phyloP scores from a whole-genome alignment of 2,888 invertebrate species.

The Pollenia amentaria region DNA sequence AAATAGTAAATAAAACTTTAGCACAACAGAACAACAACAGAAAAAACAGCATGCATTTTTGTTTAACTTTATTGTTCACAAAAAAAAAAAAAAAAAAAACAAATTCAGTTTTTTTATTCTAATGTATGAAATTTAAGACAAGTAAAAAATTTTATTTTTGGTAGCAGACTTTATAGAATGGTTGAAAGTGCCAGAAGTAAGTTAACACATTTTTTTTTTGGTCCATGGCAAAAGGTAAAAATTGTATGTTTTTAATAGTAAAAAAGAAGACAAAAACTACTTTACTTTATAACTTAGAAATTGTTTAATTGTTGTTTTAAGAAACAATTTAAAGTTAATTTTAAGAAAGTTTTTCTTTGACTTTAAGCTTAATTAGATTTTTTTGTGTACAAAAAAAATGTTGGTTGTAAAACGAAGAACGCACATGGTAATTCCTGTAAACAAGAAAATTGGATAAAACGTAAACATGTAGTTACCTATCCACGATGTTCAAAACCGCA shows the following conservation, averaged over 20 bases:
- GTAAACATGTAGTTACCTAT: too few relatives aligned
- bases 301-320: conserved; percentile 29
- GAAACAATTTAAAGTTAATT: conserved; percentile 4
- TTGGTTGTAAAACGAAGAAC: too few relatives aligned
- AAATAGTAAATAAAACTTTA: conserved; percentile 37
- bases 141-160: conserved; percentile 34
- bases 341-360: not conserved
- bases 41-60: conserved; percentile 56
- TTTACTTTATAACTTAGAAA: conserved; percentile 27
- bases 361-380: conserved; percentile 10
- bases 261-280: conserved; percentile 3
- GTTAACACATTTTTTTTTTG: not conserved
- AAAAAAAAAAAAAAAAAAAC: too few relatives aligned
- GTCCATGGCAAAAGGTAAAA: conserved; percentile 31
- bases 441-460: too few relatives aligned
- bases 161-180: conserved; percentile 21
- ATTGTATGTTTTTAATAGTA: not conserved
- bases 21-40: conserved; percentile 10
- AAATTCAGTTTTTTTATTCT: conserved; percentile 11
- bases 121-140: not conserved
- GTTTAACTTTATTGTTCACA: conserved; percentile 55
- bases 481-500: too few relatives aligned
- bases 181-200: conserved; percentile 28
- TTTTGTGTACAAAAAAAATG: not conserved
- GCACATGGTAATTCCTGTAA: too few relatives aligned